Evolutionary conservation across 2,888 invertebrate genomes (phyloP).

Genomic region (Melangyna quadrimaculata): DNA sequence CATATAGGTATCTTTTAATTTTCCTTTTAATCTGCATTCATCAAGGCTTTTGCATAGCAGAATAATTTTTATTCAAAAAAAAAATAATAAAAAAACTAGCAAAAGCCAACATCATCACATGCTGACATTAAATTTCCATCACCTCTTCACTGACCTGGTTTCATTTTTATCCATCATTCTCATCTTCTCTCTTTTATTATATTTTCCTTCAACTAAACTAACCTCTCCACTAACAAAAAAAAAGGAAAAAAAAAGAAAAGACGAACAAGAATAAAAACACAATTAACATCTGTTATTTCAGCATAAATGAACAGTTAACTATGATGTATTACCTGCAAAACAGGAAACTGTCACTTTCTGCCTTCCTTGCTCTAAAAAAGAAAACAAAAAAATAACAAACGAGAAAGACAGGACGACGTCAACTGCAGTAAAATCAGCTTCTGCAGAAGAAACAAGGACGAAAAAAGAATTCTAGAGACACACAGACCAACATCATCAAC

Average conservation of each 20-base stretch:
- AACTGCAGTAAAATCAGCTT: conserved; percentile 10
- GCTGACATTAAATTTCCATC: conserved; percentile 68
- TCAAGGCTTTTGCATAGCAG: conserved; percentile 26
- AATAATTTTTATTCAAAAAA: conserved; percentile 6
- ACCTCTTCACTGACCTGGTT: conserved; percentile 65
- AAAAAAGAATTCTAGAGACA: conserved; percentile 3
- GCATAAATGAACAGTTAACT: conserved; percentile 71
- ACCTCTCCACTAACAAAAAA: not conserved
- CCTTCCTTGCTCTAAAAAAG: conserved; percentile 37
- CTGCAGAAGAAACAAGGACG: not conserved
- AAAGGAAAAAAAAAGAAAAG: not conserved
- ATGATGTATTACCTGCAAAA: conserved; percentile 67
- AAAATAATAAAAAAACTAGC: conserved; percentile 5
- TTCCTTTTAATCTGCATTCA: conserved; percentile 62
- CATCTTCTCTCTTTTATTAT: not conserved
- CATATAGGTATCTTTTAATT: conserved; percentile 43
- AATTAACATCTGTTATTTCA: conserved; percentile 70
- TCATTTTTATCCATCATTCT: conserved; percentile 17
- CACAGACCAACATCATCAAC: conserved; percentile 29
- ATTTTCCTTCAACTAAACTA: not conserved
- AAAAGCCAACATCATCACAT: conserved; percentile 30
- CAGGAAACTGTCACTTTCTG: conserved; percentile 65
- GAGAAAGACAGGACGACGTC: conserved; percentile 21
- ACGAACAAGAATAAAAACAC: conserved; percentile 29
- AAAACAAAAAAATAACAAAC: conserved; percentile 17